Conservation (phyloP, 2,797 vertebrate species). For the Darevskia nairensis region DNA sequence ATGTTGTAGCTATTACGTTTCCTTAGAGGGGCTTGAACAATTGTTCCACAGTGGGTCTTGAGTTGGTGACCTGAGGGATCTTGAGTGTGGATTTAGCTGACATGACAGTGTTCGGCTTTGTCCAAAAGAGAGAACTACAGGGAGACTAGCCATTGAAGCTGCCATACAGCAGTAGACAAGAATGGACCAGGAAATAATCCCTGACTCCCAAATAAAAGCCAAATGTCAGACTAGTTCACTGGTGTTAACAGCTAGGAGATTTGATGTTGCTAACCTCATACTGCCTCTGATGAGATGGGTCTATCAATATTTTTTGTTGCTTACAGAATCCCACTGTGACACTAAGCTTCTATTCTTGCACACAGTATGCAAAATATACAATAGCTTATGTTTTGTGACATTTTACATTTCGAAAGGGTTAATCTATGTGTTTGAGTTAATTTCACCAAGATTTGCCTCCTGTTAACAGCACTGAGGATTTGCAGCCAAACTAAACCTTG, state of each 20-base stretch:
- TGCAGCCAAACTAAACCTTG: not conserved
- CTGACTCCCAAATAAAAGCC: not conserved
- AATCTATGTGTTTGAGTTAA: not conserved
- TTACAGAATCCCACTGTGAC: not conserved
- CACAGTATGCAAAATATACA: too few species aligned
- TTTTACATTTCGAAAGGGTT: not conserved
- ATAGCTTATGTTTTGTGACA: not conserved
- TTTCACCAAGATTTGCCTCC: not conserved
- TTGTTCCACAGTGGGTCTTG: not conserved
- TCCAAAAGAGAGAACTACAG: not conserved
- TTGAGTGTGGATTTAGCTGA: not conserved
- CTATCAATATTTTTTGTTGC: not conserved
- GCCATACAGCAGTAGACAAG: too few species aligned
- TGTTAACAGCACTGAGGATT: fast-evolving
- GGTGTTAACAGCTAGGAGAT: not conserved
- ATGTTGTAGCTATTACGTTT: not conserved
- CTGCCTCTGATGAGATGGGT: not conserved
- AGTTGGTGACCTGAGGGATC: not conserved
- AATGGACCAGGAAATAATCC: not conserved
- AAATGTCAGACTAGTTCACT: too few species aligned
- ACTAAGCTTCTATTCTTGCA: too few species aligned
- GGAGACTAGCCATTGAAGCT: not conserved
- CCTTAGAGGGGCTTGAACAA: not conserved
- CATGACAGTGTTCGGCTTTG: not conserved
- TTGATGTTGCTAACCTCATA: not conserved